A percentile compares a stretch with the other conserved stretches of the same genome.
Evolutionary conservation across 2,797 vertebrate genomes (phyloP).

Genomic region (Catharus ustulatus): DNA sequence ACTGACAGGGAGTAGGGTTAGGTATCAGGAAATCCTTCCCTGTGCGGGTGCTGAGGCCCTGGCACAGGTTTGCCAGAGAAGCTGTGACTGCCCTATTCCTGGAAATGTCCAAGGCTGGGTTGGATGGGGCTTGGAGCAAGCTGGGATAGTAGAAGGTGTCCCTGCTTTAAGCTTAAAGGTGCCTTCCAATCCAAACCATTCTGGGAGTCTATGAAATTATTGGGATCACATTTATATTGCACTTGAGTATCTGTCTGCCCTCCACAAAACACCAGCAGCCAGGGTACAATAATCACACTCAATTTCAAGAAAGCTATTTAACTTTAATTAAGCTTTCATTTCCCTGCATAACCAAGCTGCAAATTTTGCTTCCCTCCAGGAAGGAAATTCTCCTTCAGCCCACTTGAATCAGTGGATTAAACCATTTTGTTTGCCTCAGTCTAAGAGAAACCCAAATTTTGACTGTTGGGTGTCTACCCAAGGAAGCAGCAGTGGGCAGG

Average conservation of each 20-base stretch:
- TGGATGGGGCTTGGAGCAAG: rapidly evolving
- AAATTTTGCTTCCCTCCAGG: neutral
- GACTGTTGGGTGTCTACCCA: neutral
- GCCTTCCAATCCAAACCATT: neutral
- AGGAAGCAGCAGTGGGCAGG: neutral
- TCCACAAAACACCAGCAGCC: neutral
- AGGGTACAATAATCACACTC: neutral
- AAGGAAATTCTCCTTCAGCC: neutral
- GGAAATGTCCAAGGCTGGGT: rapidly evolving
- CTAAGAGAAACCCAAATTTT: neutral
- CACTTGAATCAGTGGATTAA: neutral
- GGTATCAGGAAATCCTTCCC: neutral
- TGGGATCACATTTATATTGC: neutral
- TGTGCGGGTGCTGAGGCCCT: neutral
- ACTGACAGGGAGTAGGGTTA: neutral
- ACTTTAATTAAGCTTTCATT: neutral
- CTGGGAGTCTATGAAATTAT: neutral
- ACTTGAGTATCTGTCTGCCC: neutral
- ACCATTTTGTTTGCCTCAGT: neutral
- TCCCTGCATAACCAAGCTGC: neutral
- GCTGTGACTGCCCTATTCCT: neutral
- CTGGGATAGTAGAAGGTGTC: neutral
- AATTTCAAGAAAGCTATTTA: neutral
- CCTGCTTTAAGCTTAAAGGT: neutral
- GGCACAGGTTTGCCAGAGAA: neutral